Conservation (phyloP, 2,797 vertebrate genomes). For the Rhinella marina region DNA sequence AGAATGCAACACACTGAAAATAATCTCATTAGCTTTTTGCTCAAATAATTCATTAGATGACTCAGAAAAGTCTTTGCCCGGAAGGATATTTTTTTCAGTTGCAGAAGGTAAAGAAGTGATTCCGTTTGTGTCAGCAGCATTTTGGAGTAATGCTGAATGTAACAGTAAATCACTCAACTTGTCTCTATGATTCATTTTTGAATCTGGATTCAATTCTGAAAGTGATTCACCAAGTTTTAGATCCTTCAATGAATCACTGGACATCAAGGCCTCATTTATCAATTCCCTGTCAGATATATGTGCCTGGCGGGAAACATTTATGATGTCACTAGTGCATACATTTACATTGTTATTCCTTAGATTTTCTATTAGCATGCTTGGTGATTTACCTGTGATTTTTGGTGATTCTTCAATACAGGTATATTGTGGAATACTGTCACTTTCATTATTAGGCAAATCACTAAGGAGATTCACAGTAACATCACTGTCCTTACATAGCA, state of each 20-base stretch:
- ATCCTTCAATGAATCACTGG: slow-evolving; percentile 50
- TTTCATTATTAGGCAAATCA: background rate
- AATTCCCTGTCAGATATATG: background rate
- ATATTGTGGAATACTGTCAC: background rate
- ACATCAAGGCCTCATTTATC: slow-evolving; percentile 39
- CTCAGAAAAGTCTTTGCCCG: background rate
- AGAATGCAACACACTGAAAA: slow-evolving; percentile 68
- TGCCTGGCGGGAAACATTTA: slow-evolving; percentile 9
- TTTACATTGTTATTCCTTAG: slow-evolving; percentile 50
- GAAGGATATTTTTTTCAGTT: background rate
- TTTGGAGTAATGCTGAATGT: background rate
- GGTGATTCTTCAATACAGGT: background rate
- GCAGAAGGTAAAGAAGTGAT: slow-evolving; percentile 6
- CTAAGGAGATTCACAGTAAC: background rate
- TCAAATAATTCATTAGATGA: slow-evolving; percentile 22
- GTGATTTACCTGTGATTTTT: slow-evolving; percentile 14
- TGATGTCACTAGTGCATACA: slow-evolving; percentile 4
- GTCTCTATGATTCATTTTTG: slow-evolving; percentile 28
- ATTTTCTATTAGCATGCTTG: slow-evolving; percentile 35
- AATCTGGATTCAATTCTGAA: fast-evolving
- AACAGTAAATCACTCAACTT: slow-evolving; percentile 5
- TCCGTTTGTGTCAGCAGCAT: slow-evolving; percentile 49
- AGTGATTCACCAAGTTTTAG: slow-evolving; percentile 45
- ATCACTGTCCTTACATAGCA: background rate
- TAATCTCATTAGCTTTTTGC: slow-evolving; percentile 70